These are phyloP conservation scores for Lithophane semibrunnea DNA, from an alignment of 2,888 invertebrate species.

Conservation along the genomic window DNA sequence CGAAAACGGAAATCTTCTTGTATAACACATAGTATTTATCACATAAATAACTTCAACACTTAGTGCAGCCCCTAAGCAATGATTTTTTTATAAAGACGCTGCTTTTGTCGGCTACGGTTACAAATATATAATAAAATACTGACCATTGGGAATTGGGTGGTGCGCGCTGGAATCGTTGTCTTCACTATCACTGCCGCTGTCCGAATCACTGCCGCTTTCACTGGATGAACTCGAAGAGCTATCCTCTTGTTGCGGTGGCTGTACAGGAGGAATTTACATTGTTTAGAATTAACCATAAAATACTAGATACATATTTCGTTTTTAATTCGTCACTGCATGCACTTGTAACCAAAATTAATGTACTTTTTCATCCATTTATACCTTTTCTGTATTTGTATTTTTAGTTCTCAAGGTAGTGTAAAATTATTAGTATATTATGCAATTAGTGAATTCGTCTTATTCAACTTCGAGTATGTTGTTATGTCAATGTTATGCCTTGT, in stretches of 20 bases:
- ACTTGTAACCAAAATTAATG: background rate
- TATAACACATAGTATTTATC: background rate
- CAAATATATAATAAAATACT: constrained; percentile 21
- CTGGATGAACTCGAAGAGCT: constrained; percentile 88
- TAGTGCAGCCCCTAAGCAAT: background rate
- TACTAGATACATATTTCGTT: background rate
- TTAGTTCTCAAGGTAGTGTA: background rate
- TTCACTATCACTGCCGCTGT: constrained; percentile 85
- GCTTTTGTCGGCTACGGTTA: background rate
- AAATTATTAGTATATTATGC: background rate
- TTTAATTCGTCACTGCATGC: background rate
- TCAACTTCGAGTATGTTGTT: too few species aligned
- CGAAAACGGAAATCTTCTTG: background rate
- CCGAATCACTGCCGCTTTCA: constrained; percentile 86
- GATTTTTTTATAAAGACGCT: background rate
- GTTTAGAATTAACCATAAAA: background rate
- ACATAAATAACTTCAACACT: background rate
- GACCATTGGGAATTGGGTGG: constrained; percentile 78
- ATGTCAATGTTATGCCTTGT: too few species aligned
- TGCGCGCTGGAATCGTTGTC: constrained; percentile 76
- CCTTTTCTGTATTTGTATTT: background rate
- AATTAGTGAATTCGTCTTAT: too few species aligned
- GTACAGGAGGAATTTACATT: background rate
- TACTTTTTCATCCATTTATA: background rate
- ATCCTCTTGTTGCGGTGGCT: constrained; percentile 79